Evolutionary conservation across 2,113 vertebrate species (phyloP), one percentile per base, ranked within the genome.

Genomic region (Romanogobio albipinnatus): DNA sequence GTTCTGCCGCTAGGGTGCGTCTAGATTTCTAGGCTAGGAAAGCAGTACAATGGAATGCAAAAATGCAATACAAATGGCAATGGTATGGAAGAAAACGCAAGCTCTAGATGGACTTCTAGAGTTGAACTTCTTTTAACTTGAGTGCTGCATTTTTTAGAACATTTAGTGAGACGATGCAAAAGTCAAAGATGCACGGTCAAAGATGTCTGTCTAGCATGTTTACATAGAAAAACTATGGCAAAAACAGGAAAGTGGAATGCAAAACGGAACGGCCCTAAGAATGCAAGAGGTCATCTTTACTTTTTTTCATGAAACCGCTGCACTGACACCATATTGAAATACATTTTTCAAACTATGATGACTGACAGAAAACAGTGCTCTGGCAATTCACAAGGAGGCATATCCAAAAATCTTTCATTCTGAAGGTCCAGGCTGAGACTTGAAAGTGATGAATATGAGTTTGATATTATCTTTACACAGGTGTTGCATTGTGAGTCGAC

Each of bases 381-480:
- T 19, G 11, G 33, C 64, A 71, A 71, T 68, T 71, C 49, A 71
- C 19, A 15, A 66, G 43, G 8, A 33, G 22, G 13, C 45, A 68
- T 17, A 49, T 80, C 58, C 77, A 58, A 45, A 61, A 59, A 61
- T 14, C 9, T 14, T 49, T 45, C 49, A 49, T 9, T 36, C 59
- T 19, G 17, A 51, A 59, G 22, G 43, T 33, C 24, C 77, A 47
- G 51, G 59, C 59, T 51, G 24, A 81, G 45, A 62, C 56, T 19
- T 36, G 68, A 58, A 43, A 71, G 62, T 81, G 68, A 53, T 81
- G 82, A 84, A 43, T 71, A 78, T 29, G 53, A 45, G 76, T 66
- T 43, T 64, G 82, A 82, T 86, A 39, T 24, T 84, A 84, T 87
- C 76, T 86, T 64, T 66, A 58, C 77, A 84, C 81, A 85, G 78